Conservation (phyloP, 2,113 vertebrate species). For the Zingel zingel region DNA sequence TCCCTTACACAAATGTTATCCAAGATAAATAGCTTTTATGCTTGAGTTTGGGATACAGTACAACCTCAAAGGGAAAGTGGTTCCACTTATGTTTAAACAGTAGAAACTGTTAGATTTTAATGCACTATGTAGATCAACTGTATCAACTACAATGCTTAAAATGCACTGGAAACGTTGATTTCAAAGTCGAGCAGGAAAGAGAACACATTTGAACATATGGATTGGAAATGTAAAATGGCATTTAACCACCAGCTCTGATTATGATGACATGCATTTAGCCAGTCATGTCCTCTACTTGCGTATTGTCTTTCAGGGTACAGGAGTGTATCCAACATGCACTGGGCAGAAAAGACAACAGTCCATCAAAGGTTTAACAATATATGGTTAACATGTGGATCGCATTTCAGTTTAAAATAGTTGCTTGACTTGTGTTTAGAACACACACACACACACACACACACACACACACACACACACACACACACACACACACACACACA, state of each 20-base stretch:
- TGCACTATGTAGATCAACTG: slow-evolving; percentile 12
- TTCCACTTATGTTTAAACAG: not conserved
- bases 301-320: not conserved
- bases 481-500: too few relatives aligned
- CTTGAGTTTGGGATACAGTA: not conserved
- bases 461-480: too few relatives aligned
- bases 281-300: not conserved
- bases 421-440: not conserved
- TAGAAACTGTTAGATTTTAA: not conserved
- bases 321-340: slow-evolving; percentile 34
- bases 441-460: too few relatives aligned
- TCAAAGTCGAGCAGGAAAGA: not conserved
- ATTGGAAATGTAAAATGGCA: not conserved
- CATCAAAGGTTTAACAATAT: slow-evolving; percentile 7
- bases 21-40: not conserved
- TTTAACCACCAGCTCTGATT: not conserved
- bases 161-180: not conserved
- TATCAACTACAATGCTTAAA: not conserved
- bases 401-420: not conserved
- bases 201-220: not conserved
- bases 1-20: not conserved
- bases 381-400: not conserved
- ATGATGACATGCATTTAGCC: not conserved
- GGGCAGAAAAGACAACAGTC: not conserved
- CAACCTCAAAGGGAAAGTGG: not conserved